Base-by-base conservation (phyloP, 2,797 vertebrate species). In the Spinus pinus region DNA sequence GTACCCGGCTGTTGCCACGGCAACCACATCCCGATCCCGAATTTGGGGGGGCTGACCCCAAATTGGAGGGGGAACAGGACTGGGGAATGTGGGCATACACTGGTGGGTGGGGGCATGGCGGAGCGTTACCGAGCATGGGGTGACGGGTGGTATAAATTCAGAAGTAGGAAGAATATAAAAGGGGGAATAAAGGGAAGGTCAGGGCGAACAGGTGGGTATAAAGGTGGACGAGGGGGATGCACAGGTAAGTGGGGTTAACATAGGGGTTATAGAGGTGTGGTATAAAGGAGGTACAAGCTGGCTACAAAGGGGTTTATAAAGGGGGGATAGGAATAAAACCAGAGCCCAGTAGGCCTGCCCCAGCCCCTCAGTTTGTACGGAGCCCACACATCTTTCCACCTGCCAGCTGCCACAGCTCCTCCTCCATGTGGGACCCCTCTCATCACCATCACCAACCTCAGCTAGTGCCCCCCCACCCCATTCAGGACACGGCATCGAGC, bases 1-100 rank as follows among this genome's bases (percentile, higher is more conserved):
- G 65, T 78, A 86, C 83, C 83, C 83, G 83, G 83, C 65, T 86
- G 84, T 86, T 86, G 65, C 84, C 74, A 86, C 73, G 83, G 65
- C 83, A 86, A 86, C 83, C 49, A 39, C 64, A 70, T 70, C 73
- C 83, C 64, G 30, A 69, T 72, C 56, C 65, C 65, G 30, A 86
- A 62, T 62, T 19, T 31, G 49, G 30, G 49, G 53, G 49, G 33
- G 4, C 5, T 53, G 47, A 15, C 47, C 41, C 49, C 56, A 18
- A 3, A 77, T 3, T 61, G 47, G 30, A 33, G 56, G 6, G 47
- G 28, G 24, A 46, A 28, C 6, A 10, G 24, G 16, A 7, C 33
- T 28, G 56, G 33, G 16, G 21, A 6, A 30, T 33, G 64, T 10
- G 41, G 33, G 42, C 47, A 39, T 6, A 18, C 47, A 8, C 21